Base-by-base conservation (phyloP, 2,888 invertebrate species). In the Drosophila siamana region DNA sequence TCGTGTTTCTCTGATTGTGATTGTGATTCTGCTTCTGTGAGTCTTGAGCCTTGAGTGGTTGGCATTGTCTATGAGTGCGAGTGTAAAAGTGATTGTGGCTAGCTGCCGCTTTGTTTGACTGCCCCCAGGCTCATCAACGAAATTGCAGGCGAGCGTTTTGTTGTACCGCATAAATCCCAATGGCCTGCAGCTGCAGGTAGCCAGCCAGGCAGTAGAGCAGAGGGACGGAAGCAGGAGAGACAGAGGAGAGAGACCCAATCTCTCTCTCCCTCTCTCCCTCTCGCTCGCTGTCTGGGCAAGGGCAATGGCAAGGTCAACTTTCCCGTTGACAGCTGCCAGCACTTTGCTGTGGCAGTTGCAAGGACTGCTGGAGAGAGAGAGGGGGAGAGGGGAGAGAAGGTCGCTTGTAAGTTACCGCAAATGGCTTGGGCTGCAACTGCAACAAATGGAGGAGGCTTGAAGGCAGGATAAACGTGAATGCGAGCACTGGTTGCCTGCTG, bases 121-220 rank as follows among this genome's bases (percentile, higher is more conserved):
- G 65, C 51, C 74, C 74, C 19, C 56, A 22, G 76, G 74, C 69
- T 60, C 78, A 78, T 78, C 78, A 78, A 64, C 69, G 66, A 76
- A 76, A 76, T 69, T 76, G 78, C 78, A 74, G 40, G 74, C 56
- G 64, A 59, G 26, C 0, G 26, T 66, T 36, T 55, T 48, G 60
- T 62, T 59, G 55, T 54, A 46, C 47, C 51, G 15, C 71, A 74
- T 59, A 76, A 72, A 64, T 68, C 77, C 77, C 72, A 67, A 50
- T 72, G 61, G 73, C 59, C 73, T 55, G 73, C 73, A 60, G 73
- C 55, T 68, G 66, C 60, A 61, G 74, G 56, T 60, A 57, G 16
- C n/a, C 46, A 30, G 52, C 46, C 26, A 51, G 51, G 44, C 19
- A 16, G 44, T n/a, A n/a, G n/a, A n/a, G n/a, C n/a, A n/a, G n/a